Conservation (phyloP, 2,888 invertebrate species). For the Himalopsyche tibetana region DNA sequence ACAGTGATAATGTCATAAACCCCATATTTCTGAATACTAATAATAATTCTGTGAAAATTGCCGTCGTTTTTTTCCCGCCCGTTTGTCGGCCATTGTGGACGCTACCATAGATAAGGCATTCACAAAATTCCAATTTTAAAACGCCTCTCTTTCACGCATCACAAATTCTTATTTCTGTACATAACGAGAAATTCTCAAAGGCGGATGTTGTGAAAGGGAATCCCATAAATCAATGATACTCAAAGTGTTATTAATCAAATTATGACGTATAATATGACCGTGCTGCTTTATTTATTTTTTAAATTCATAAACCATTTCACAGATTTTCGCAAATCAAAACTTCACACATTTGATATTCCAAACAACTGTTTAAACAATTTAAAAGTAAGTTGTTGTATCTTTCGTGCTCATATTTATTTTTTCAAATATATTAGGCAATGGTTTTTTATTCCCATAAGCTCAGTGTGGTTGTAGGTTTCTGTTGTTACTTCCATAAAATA, state of each 20-base stretch:
- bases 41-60: conserved; percentile 13
- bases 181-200: conserved; percentile 31
- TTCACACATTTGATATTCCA: too few species aligned
- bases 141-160: conserved; percentile 60
- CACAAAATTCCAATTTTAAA: conserved; percentile 66
- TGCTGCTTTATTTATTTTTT: too few species aligned
- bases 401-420: too few species aligned
- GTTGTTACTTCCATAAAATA: too few species aligned
- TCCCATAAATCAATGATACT: conserved; percentile 44
- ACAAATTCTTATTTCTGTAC: conserved; percentile 57
- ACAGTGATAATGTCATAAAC: conserved; percentile 8
- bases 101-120: conserved; percentile 60
- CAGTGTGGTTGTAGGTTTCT: too few species aligned
- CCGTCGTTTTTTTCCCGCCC: conserved; percentile 22
- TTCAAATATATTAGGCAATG: too few species aligned
- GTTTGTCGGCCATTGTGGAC: conserved; percentile 38
- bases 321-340: too few species aligned
- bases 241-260: conserved; percentile 36
- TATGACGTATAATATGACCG: not conserved
- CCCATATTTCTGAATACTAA: not conserved
- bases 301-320: too few species aligned
- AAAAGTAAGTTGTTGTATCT: too few species aligned
- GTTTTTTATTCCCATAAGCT: too few species aligned
- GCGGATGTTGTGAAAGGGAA: conserved; percentile 38
- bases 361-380: too few species aligned